Conservation (phyloP, 2,888 invertebrate genomes). For the Trichacis sp. region DNA sequence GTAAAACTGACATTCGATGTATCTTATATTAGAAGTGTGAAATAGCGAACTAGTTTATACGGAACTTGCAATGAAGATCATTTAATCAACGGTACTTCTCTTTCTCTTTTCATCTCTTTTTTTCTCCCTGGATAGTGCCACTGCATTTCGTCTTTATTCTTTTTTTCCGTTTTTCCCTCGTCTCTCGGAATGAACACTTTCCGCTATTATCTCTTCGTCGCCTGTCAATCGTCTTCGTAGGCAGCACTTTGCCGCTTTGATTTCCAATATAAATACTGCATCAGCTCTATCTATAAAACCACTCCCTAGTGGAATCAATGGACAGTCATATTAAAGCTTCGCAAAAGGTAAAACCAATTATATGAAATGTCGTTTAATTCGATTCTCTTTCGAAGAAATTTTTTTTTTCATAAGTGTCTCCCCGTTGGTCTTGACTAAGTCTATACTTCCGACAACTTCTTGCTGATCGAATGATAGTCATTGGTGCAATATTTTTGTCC, state of each 20-base stretch:
- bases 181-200: slow-evolving; percentile 29
- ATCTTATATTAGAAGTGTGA: too few relatives aligned
- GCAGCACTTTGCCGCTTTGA: slow-evolving; percentile 62
- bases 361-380: background rate
- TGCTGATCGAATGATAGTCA: too few relatives aligned
- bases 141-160: slow-evolving; percentile 18
- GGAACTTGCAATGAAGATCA: too few relatives aligned
- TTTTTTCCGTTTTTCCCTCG: slow-evolving; percentile 34
- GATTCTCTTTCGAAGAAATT: slow-evolving; percentile 6
- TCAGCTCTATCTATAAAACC: slow-evolving; percentile 22
- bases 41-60: too few relatives aligned
- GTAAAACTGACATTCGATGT: too few relatives aligned
- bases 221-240: slow-evolving; percentile 57
- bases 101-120: slow-evolving; percentile 28
- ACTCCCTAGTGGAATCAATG: slow-evolving; percentile 15
- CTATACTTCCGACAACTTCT: too few relatives aligned
- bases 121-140: slow-evolving; percentile 28
- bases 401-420: too few relatives aligned
- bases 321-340: slow-evolving; percentile 14
- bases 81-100: background rate
- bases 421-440: too few relatives aligned
- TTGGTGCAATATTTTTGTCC: too few relatives aligned
- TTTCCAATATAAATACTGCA: slow-evolving; percentile 61
- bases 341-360: slow-evolving; percentile 12
- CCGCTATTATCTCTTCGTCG: slow-evolving; percentile 41